Percentiles rank a stretch among this genome's conserved stretches.
These are phyloP conservation scores for Teleiodes luculella DNA, from an alignment of 2,888 invertebrate species.

Conservation along the genomic window DNA sequence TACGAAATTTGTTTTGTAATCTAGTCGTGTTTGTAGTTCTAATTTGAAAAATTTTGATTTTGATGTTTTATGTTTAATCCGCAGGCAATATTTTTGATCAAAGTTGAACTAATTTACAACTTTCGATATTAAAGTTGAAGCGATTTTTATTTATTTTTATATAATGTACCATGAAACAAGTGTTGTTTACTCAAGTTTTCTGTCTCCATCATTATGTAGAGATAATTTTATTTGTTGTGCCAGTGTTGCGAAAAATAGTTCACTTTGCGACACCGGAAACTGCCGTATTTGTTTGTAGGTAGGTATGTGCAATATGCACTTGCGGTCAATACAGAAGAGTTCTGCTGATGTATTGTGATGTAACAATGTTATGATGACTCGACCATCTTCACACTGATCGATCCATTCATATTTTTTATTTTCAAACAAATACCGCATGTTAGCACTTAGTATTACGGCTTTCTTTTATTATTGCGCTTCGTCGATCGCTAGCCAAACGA, in stretches of 20 bases:
- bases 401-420: constrained; percentile 10
- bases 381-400: constrained; percentile 28
- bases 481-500: background rate
- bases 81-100: too few species aligned
- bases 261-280: constrained; percentile 38
- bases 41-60: constrained; percentile 24
- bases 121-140: too few species aligned
- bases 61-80: too few species aligned
- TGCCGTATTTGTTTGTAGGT: constrained; percentile 30
- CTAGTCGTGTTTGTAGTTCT: constrained; percentile 20
- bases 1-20: background rate
- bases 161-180: constrained; percentile 32
- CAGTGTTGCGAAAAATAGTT: constrained; percentile 22
- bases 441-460: background rate
- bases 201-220: constrained; percentile 16
- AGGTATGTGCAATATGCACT: constrained; percentile 28
- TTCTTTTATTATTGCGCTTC: constrained; percentile 10
- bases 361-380: constrained; percentile 43
- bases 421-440: constrained; percentile 19
- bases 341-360: constrained; percentile 33
- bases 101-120: too few species aligned
- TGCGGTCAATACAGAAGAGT: constrained; percentile 7
- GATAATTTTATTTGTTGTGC: constrained; percentile 21
- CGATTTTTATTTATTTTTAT: constrained; percentile 19
- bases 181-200: constrained; percentile 21